These are phyloP conservation scores for Amphipoea lucens DNA, from an alignment of 2,888 invertebrate species.

Conservation along the genomic window DNA sequence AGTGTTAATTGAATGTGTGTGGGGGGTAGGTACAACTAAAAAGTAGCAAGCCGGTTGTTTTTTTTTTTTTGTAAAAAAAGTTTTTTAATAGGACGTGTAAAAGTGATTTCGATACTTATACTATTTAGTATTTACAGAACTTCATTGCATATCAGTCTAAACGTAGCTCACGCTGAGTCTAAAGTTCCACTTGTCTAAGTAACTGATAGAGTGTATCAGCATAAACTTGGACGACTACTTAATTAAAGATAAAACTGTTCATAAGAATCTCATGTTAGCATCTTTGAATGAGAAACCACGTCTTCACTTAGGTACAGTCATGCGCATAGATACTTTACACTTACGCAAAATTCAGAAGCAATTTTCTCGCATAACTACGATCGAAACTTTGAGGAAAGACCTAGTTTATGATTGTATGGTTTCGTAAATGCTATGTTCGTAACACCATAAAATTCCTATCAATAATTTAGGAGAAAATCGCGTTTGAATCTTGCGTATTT, in stretches of 20 bases:
- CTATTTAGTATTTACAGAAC: not conserved
- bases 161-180: not conserved
- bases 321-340: not conserved
- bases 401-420: not conserved
- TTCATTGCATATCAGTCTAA: not conserved
- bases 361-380: not conserved
- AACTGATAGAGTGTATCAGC: not conserved
- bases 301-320: not conserved
- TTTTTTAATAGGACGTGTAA: not conserved
- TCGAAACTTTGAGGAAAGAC: not conserved
- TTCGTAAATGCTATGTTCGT: not conserved
- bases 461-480: not conserved
- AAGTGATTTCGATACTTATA: not conserved
- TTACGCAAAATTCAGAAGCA: not conserved
- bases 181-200: not conserved
- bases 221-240: not conserved
- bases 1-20: too few species aligned
- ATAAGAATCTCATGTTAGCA: not conserved
- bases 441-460: not conserved
- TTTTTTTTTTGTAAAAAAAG: too few species aligned
- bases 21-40: too few species aligned
- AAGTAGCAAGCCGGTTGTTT: too few species aligned
- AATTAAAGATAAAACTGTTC: not conserved
- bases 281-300: constrained; percentile 4
- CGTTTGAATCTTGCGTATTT: not conserved